Conservation (phyloP, 2,888 invertebrate genomes). For the Sphinx pinastri region DNA sequence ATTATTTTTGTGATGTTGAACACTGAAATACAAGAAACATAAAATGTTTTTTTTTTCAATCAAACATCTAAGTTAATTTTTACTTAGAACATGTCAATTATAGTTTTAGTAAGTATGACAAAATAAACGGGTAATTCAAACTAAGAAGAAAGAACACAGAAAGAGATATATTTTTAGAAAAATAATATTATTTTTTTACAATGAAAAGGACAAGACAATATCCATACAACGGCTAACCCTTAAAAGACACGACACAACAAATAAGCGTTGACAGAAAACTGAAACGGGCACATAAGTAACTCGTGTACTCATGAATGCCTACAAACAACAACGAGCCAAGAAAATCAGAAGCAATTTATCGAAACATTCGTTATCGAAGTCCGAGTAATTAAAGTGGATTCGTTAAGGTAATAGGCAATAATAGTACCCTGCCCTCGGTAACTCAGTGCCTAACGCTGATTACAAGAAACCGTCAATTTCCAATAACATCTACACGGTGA, state of each 20-base stretch:
- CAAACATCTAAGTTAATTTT: too few relatives aligned
- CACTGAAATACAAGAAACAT: too few relatives aligned
- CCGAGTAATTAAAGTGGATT: slow-evolving; percentile 56
- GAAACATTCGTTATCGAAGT: slow-evolving; percentile 46
- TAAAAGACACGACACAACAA: slow-evolving; percentile 29
- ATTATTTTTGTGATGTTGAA: background rate
- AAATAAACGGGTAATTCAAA: too few relatives aligned
- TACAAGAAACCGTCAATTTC: slow-evolving; percentile 45
- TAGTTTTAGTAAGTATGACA: too few relatives aligned
- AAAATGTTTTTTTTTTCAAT: too few relatives aligned
- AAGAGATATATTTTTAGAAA: background rate
- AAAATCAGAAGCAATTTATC: slow-evolving; percentile 42
- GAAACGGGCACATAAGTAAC: slow-evolving; percentile 27
- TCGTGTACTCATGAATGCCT: slow-evolving; percentile 24
- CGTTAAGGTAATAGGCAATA: slow-evolving; percentile 54
- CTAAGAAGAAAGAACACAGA: too few relatives aligned
- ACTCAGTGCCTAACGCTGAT: slow-evolving; percentile 42
- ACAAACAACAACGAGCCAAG: slow-evolving; percentile 28
- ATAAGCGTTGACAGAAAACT: slow-evolving; percentile 28
- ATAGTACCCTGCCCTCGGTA: slow-evolving; percentile 42
- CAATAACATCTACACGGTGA: slow-evolving; percentile 43
- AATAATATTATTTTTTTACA: background rate
- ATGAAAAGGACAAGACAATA: background rate
- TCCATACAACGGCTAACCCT: slow-evolving; percentile 11
- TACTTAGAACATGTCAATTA: too few relatives aligned